These are phyloP conservation scores for Oryctolagus cuniculus DNA, from an alignment of 2,113 vertebrate genomes.

Conservation along the genomic window DNA sequence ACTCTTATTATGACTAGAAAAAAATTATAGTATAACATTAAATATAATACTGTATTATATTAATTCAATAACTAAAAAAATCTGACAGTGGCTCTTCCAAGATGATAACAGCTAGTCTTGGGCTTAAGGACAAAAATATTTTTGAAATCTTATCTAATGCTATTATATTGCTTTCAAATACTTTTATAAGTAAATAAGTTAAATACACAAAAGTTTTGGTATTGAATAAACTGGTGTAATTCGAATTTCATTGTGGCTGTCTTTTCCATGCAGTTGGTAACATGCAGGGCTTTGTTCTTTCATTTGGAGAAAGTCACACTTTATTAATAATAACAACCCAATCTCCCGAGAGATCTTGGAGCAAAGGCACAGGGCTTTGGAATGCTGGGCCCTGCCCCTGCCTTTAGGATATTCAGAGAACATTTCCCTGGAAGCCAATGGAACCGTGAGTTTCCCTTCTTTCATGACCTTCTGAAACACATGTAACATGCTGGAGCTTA, in stretches of 20 bases:
- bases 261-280: conserved; percentile 66
- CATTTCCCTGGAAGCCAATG: conserved; percentile 66
- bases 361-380: conserved; percentile 48
- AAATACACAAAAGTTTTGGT: background rate
- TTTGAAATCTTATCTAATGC: conserved; percentile 29
- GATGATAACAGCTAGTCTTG: background rate
- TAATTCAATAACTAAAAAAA: background rate
- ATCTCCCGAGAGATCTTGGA: conserved; percentile 49
- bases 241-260: conserved; percentile 42
- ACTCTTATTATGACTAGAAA: conserved; percentile 35
- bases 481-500: conserved; percentile 69
- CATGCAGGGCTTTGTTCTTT: conserved; percentile 72
- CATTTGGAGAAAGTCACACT: conserved; percentile 78
- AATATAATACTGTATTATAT: conserved; percentile 4
- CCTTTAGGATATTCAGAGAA: conserved; percentile 70
- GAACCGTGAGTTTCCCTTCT: conserved; percentile 67
- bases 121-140: conserved; percentile 39
- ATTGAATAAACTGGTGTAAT: conserved; percentile 38
- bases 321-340: conserved; percentile 79
- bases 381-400: conserved; percentile 66
- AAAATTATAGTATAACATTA: conserved; percentile 18
- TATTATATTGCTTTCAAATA: conserved; percentile 22
- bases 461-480: conserved; percentile 76
- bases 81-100: background rate
- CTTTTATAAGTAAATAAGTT: conserved; percentile 49